phyloP scores from a whole-genome alignment of 2,797 vertebrate species.

The Anguilla marmorata region DNA sequence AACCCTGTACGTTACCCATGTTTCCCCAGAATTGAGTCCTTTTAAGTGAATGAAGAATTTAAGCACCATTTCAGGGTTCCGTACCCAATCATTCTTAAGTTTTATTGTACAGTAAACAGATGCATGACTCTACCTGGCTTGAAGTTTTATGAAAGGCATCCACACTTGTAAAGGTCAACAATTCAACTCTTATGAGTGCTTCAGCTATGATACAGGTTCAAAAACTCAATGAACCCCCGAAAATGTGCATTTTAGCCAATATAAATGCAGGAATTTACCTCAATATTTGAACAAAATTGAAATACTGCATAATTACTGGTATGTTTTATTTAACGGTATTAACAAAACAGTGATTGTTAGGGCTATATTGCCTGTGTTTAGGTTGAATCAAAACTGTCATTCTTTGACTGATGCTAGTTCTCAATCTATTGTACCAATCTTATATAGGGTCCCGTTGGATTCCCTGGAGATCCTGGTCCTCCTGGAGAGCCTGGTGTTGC shows the following conservation, averaged over 20 bases:
- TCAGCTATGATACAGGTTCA: background rate
- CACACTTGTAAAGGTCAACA: background rate
- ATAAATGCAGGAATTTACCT: background rate
- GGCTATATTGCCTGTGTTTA: background rate
- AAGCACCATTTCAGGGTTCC: background rate
- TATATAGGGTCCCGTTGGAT: constrained; percentile 90
- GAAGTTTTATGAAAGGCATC: background rate
- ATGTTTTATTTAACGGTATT: background rate
- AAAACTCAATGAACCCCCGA: background rate
- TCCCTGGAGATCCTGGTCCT: constrained; percentile 97
- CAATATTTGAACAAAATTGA: background rate
- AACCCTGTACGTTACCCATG: constrained; percentile 83
- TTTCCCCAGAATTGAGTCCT: background rate
- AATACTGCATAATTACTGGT: background rate
- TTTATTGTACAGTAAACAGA: background rate
- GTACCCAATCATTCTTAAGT: background rate
- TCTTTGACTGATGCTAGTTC: background rate
- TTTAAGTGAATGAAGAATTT: background rate
- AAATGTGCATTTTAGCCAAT: background rate
- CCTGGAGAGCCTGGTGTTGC: constrained; percentile 90
- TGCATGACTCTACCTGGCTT: background rate
- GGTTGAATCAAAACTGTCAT: background rate
- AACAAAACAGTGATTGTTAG: background rate
- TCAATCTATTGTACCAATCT: constrained; percentile 40
- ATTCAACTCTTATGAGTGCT: background rate